Evolutionary conservation across 2,113 vertebrate genomes (phyloP).

Genomic region (Pao palembangensis): DNA sequence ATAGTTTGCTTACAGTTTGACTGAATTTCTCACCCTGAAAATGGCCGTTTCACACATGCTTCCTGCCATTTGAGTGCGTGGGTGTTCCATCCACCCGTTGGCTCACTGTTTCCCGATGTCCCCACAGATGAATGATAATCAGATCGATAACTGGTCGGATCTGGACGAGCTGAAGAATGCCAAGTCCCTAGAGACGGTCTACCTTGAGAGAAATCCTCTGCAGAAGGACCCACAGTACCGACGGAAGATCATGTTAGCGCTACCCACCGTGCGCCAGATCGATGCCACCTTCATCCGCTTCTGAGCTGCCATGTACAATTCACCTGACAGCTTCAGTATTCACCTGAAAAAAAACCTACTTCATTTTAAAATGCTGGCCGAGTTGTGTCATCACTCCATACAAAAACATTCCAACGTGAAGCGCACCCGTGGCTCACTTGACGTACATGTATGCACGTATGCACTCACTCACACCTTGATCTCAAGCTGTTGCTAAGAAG

Average conservation of each 20-base stretch:
- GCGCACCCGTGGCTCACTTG: slow-evolving; percentile 32
- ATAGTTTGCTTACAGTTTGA: too few species aligned
- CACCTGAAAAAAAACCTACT: slow-evolving; percentile 15
- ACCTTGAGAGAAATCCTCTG: slow-evolving; percentile 93
- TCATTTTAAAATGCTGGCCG: slow-evolving; percentile 28
- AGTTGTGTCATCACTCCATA: slow-evolving; percentile 27
- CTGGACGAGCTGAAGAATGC: slow-evolving; percentile 94
- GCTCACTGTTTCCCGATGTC: neutral
- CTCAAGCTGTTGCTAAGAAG: slow-evolving; percentile 46
- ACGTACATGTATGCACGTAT: slow-evolving; percentile 59
- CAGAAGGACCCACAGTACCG: slow-evolving; percentile 97
- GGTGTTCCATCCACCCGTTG: too few species aligned
- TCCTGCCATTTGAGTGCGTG: too few species aligned
- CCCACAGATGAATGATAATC: slow-evolving; percentile 96
- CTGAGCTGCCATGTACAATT: slow-evolving; percentile 65
- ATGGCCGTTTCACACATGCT: too few species aligned
- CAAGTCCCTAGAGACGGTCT: slow-evolving; percentile 88
- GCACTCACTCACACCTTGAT: slow-evolving; percentile 46
- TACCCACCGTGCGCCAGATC: slow-evolving; percentile 93
- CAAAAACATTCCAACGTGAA: slow-evolving; percentile 39
- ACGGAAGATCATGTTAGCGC: slow-evolving; percentile 94
- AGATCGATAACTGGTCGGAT: slow-evolving; percentile 93
- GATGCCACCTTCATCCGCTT: slow-evolving; percentile 96
- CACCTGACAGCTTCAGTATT: slow-evolving; percentile 44
- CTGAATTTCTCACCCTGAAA: too few species aligned